phyloP scores from a whole-genome alignment of 2,113 vertebrate genomes.

The Megaceryle maxima region DNA sequence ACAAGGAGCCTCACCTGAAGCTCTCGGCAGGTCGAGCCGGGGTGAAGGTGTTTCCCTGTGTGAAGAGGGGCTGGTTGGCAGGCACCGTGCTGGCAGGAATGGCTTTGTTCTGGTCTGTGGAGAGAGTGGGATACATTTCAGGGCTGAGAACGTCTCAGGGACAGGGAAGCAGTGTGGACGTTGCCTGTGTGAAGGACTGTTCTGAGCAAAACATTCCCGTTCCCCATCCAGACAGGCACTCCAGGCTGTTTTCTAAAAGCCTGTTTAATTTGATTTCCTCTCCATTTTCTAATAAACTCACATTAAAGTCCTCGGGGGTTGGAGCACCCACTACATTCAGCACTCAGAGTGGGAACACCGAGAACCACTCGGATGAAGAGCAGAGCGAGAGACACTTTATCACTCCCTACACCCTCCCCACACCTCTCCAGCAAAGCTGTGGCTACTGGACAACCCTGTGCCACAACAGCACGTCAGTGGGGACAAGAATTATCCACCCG shows the following conservation, averaged over 20 bases:
- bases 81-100: conserved; percentile 81
- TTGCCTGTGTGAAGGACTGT: neutral
- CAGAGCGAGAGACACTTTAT: too few species aligned
- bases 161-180: neutral
- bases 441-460: neutral
- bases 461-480: rapidly evolving
- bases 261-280: neutral
- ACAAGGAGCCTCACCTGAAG: conserved; percentile 82
- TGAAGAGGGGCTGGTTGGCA: conserved; percentile 82
- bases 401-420: neutral
- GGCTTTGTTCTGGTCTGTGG: conserved; percentile 84
- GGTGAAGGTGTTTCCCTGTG: conserved; percentile 82
- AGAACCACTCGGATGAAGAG: neutral
- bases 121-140: neutral
- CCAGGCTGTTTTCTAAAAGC: neutral
- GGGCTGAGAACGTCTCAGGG: neutral
- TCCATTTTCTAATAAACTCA: neutral
- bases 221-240: neutral
- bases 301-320: neutral
- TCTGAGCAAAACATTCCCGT: neutral
- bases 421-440: neutral
- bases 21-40: conserved; percentile 75
- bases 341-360: neutral
- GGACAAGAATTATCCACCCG: neutral
- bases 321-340: neutral